Conservation (phyloP, 2,113 vertebrate species). For the Sturnus vulgaris region DNA sequence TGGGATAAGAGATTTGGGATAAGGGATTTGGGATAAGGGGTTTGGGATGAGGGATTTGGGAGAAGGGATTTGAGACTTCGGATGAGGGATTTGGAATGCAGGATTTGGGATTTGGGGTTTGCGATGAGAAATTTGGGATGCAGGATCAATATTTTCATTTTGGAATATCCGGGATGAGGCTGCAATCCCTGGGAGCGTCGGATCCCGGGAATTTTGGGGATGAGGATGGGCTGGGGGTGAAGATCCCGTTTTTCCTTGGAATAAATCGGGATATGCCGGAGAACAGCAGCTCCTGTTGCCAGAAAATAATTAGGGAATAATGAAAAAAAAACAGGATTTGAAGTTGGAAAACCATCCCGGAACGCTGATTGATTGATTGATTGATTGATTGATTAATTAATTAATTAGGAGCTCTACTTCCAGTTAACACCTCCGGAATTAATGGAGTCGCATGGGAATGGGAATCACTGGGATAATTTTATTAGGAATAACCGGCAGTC, state of each 20-base stretch:
- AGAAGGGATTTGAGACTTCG: too few relatives aligned
- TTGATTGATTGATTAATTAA: constrained; percentile 20
- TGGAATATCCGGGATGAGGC: background rate
- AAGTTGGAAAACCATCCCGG: background rate
- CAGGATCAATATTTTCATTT: rapidly evolving
- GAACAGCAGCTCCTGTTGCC: background rate
- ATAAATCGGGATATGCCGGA: rapidly evolving
- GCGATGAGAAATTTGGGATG: too few relatives aligned
- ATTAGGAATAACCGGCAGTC: constrained; percentile 47
- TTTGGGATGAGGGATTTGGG: too few relatives aligned
- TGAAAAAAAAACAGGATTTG: background rate
- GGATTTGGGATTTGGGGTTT: background rate
- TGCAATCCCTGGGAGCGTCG: rapidly evolving
- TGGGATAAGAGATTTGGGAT: background rate
- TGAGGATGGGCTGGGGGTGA: background rate
- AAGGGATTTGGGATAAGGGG: background rate
- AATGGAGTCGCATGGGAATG: background rate
- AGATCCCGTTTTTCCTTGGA: rapidly evolving
- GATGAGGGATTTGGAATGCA: too few relatives aligned
- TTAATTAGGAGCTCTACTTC: constrained; percentile 26
- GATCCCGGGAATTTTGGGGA: background rate
- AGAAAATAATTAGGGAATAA: background rate
- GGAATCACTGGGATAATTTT: background rate
- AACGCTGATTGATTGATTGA: background rate
- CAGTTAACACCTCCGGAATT: constrained; percentile 49